Conservation (phyloP, 2,888 invertebrate species). For the Brenthis ino region DNA sequence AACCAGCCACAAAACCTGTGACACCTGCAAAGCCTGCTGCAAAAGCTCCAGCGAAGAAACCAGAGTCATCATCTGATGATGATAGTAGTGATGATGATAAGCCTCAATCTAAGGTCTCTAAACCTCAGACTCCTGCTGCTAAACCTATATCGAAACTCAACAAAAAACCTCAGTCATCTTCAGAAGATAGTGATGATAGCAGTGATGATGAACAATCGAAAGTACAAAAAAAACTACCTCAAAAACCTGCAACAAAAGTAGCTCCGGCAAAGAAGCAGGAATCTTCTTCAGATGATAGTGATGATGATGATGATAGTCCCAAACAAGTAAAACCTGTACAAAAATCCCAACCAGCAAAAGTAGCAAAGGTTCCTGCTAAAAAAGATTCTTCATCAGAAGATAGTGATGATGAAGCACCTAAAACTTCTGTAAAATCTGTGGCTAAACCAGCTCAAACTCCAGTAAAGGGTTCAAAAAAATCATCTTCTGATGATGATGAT, state of each 20-base stretch:
- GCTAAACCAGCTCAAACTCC: conserved; percentile 41
- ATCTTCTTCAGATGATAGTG: conserved; percentile 59
- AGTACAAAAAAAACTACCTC: conserved; percentile 41
- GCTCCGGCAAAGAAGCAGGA: conserved; percentile 53
- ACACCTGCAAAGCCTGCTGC: conserved; percentile 42
- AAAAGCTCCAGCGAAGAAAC: conserved; percentile 53
- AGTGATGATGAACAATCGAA: conserved; percentile 57
- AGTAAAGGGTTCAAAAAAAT: conserved; percentile 41
- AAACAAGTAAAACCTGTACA: conserved; percentile 47
- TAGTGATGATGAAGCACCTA: conserved; percentile 56
- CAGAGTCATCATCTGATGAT: conserved; percentile 50
- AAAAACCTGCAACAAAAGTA: conserved; percentile 45
- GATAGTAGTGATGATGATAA: conserved; percentile 51
- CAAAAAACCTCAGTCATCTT: conserved; percentile 53
- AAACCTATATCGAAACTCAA: conserved; percentile 44
- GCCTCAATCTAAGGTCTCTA: conserved; percentile 38
- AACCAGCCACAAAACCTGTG: conserved; percentile 40
- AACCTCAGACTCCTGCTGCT: conserved; percentile 41
- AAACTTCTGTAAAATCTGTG: conserved; percentile 42
- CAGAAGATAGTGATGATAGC: conserved; percentile 61
- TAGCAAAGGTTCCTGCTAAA: conserved; percentile 38
- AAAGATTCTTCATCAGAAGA: conserved; percentile 53
- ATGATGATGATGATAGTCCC: conserved; percentile 47
- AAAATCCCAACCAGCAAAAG: conserved; percentile 39
- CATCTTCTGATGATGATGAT: conserved; percentile 58